Conservation (phyloP, 2,113 vertebrate genomes). For the Ammodramus savannarum region DNA sequence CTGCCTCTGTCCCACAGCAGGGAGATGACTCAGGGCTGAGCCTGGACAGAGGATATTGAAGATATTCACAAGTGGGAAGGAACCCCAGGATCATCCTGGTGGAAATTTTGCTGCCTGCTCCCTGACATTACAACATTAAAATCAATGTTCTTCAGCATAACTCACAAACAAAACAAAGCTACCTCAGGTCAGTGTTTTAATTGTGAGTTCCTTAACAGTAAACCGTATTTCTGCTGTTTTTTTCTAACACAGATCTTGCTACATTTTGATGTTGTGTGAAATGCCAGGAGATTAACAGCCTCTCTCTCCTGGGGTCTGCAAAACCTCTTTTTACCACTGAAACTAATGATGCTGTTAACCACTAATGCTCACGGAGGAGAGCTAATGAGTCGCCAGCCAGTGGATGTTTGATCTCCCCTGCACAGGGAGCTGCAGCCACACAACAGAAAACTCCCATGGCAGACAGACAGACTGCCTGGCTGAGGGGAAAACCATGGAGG, state of each 20-base stretch:
- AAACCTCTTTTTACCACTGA: constrained; percentile 41
- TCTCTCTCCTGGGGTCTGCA: not conserved
- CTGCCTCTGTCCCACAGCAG: not conserved
- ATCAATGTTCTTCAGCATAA: not conserved
- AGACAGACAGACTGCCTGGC: not conserved
- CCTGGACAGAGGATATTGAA: not conserved
- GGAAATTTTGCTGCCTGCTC: not conserved
- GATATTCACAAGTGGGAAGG: accelerated
- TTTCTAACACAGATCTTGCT: not conserved
- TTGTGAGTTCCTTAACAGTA: not conserved
- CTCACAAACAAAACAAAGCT: not conserved
- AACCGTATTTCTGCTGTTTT: not conserved
- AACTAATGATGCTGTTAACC: constrained; percentile 64
- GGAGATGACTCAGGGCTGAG: not conserved
- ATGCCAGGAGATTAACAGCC: constrained; percentile 23
- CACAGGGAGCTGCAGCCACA: not conserved
- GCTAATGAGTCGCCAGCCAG: constrained; percentile 43
- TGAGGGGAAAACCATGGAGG: not conserved
- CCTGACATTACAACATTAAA: not conserved
- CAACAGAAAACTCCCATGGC: not conserved
- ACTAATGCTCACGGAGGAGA: not conserved
- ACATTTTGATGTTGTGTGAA: not conserved
- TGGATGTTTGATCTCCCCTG: not conserved
- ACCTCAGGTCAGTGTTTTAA: not conserved
- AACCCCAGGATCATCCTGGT: not conserved